Evolutionary conservation across 2,888 invertebrate species (phyloP).

Genomic region (Agrochola lota): DNA sequence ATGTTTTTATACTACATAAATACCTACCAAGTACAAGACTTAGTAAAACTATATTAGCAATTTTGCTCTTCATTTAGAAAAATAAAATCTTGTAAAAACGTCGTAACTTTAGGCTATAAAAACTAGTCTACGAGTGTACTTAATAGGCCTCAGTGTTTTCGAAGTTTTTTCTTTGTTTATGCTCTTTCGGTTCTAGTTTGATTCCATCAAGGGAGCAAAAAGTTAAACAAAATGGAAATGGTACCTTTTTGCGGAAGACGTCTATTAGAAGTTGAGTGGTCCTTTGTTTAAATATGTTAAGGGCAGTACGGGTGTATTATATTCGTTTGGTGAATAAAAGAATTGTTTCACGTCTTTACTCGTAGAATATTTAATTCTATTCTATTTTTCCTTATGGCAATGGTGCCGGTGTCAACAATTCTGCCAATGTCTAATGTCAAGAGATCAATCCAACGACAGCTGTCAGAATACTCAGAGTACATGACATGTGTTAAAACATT

Average conservation of each 20-base stretch:
- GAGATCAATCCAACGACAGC: not conserved
- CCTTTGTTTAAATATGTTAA: constrained; percentile 19
- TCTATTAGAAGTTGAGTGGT: constrained; percentile 26
- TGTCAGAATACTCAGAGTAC: not conserved
- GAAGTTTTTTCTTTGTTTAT: constrained; percentile 30
- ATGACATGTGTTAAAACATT: not conserved
- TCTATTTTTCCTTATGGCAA: too few relatives aligned
- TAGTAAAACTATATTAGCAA: not conserved
- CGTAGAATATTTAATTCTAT: too few relatives aligned
- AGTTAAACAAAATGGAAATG: constrained; percentile 27
- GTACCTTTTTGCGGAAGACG: constrained; percentile 15
- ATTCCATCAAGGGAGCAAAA: constrained; percentile 20
- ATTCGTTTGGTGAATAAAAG: not conserved
- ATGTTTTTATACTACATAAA: too few relatives aligned
- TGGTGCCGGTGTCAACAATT: too few relatives aligned
- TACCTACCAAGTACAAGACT: not conserved
- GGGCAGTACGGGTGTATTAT: not conserved
- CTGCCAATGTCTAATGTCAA: too few relatives aligned
- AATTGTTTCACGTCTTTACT: not conserved
- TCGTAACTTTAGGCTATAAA: not conserved
- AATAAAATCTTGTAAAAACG: constrained; percentile 2
- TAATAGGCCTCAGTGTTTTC: constrained; percentile 22
- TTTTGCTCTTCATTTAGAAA: constrained; percentile 11
- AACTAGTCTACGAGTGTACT: constrained; percentile 21
- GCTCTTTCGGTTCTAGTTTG: constrained; percentile 21